These are phyloP conservation scores for Cyprinodon tularosa DNA, from an alignment of 2,113 vertebrate genomes.

Conservation along the genomic window DNA sequence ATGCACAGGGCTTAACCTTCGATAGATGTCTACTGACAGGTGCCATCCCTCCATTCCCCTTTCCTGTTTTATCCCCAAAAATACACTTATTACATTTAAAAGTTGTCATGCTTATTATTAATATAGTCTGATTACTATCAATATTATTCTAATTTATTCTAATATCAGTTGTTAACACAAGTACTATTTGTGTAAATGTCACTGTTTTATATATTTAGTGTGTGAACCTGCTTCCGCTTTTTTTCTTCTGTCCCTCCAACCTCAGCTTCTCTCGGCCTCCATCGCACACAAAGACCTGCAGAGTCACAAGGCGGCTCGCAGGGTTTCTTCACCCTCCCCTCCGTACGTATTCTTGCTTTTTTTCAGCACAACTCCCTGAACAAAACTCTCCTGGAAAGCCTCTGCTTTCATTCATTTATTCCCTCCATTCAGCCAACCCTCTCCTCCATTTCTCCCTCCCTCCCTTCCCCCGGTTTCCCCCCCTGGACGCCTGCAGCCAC, in stretches of 20 bases:
- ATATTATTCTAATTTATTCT: no score
- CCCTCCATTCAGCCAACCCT: constrained; percentile 69
- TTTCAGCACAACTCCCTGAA: constrained; percentile 27
- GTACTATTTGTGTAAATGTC: background rate
- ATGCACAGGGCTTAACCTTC: constrained; percentile 28
- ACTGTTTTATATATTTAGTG: background rate
- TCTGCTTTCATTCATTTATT: constrained; percentile 66
- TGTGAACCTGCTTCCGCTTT: constrained; percentile 8
- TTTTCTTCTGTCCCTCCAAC: constrained; percentile 29
- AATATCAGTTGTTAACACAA: no score
- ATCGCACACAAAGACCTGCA: constrained; percentile 55
- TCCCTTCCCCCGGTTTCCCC: constrained; percentile 43
- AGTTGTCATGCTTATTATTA: background rate
- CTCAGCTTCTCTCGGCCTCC: constrained; percentile 1
- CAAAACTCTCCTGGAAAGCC: constrained; percentile 42
- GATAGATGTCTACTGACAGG: constrained; percentile 26
- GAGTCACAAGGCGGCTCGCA: constrained; percentile 48
- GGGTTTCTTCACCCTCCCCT: constrained; percentile 12
- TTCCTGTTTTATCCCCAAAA: background rate
- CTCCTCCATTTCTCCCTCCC: constrained; percentile 18
- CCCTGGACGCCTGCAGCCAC: constrained; percentile 51
- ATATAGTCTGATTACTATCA: background rate
- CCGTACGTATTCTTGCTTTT: background rate
- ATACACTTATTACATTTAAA: background rate
- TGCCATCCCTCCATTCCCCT: background rate